Base-by-base conservation (phyloP, 2,797 vertebrate species). In the Enteromius fasciolatus region DNA sequence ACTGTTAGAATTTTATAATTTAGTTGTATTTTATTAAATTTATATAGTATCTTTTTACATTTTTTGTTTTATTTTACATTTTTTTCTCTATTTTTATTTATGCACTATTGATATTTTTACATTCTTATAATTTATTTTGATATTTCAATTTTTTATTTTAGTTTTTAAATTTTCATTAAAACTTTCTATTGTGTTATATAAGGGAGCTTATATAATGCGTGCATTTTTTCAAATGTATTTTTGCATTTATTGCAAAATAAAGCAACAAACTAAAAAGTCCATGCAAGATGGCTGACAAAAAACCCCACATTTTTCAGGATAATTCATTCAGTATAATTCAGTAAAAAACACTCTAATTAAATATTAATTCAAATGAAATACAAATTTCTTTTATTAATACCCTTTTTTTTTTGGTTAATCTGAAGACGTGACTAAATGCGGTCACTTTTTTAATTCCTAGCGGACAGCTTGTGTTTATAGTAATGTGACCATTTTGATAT, bases 401-500 rank as follows among this genome's bases (percentile, higher is more conserved):
- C 9, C 2, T 41, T 41, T 67, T 5, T n/a, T 39, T 67, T 67
- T 67, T 7, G 5, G 3, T 68, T 23, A 1, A 46, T 25, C 25
- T 46, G 46, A 70, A 70, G 68, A 23, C 18, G 23, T 48, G 8
- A 70, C 8, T 70, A 46, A 11, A 70, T 48, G 23, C 18, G 11
- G 44, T 48, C 23, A 2, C 44, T 18, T 15, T 46, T 18, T 4
- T 8, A 70, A 54, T 54, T 23, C 8, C 6, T 17, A 41, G 63
- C 15, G 17, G 31, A 68, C 15, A 54, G 48, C 31, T 78, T 68
- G 23, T 67, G 20, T 50, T 28, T 48, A 9, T 18, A 28, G 6
- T 46, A 70, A 25, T 68, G 64, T 41, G 31, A 18, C 31, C 20
- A 52, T 64, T 52, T 66, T 52, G 8, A 48, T 67, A 78, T 50